Evolutionary conservation across 2,113 vertebrate species (phyloP).

Genomic region (Passer montanus): DNA sequence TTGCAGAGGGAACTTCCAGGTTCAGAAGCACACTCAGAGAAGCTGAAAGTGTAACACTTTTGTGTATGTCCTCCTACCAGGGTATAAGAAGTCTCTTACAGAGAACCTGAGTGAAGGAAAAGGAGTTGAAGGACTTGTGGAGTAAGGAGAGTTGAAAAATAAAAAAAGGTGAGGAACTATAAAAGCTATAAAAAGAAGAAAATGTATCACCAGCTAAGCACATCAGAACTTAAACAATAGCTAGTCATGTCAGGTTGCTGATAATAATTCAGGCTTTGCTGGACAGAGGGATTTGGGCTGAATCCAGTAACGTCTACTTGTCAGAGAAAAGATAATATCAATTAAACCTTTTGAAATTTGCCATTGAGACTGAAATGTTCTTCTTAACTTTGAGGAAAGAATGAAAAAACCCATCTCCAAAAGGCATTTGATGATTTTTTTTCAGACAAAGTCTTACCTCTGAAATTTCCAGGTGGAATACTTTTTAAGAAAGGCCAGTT

Average conservation of each 20-base stretch:
- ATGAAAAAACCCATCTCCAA: neutral
- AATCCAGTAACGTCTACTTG: neutral
- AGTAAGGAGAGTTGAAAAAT: neutral
- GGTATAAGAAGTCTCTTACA: neutral
- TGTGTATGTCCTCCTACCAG: neutral
- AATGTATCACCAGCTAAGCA: neutral
- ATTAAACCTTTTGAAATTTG: neutral
- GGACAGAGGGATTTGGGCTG: neutral
- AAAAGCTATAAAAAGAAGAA: neutral
- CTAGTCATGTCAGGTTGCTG: neutral
- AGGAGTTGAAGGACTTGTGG: neutral
- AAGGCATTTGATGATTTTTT: neutral
- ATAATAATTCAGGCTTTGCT: neutral
- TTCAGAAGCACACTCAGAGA: neutral
- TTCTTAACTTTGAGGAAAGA: neutral
- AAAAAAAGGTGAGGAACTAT: neutral
- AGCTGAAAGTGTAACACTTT: neutral
- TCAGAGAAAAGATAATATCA: neutral
- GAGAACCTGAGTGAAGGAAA: neutral
- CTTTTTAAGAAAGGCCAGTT: neutral
- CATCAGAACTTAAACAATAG: neutral
- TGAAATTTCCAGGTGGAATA: neutral
- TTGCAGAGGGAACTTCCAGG: neutral
- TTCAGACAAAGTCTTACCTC: neutral
- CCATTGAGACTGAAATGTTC: neutral